Percentiles rank a stretch among this genome's conserved stretches.
These are phyloP conservation scores for Morpho deidamia DNA, from an alignment of 2,888 invertebrate species.

Conservation along the genomic window DNA sequence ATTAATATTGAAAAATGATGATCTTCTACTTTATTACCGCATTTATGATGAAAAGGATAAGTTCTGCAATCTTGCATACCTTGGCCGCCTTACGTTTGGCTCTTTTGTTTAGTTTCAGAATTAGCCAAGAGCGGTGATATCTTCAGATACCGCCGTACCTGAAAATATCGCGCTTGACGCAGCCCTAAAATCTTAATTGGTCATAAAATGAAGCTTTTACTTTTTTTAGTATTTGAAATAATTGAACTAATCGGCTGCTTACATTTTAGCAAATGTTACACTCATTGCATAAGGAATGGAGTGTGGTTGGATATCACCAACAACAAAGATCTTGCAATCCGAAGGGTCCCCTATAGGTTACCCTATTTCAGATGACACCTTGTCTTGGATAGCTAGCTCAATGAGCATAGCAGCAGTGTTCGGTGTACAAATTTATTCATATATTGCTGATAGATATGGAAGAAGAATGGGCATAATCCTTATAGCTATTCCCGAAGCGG, in stretches of 20 bases:
- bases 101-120: too few relatives aligned
- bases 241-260: too few relatives aligned
- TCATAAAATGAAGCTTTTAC: too few relatives aligned
- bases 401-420: conserved; percentile 47
- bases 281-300: conserved; percentile 42
- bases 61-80: too few relatives aligned
- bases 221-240: neutral
- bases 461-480: conserved; percentile 58
- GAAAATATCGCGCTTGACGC: too few relatives aligned
- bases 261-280: conserved; percentile 14
- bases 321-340: conserved; percentile 45
- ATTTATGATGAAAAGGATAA: too few relatives aligned
- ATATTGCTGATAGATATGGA: conserved; percentile 56
- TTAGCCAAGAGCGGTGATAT: too few relatives aligned
- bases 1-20: too few relatives aligned
- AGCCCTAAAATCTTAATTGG: too few relatives aligned
- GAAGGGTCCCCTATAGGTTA: conserved; percentile 40
- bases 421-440: conserved; percentile 55
- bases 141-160: too few relatives aligned
- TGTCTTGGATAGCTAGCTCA: conserved; percentile 66
- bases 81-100: too few relatives aligned
- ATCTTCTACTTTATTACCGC: too few relatives aligned
- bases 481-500: conserved; percentile 57
- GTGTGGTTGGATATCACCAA: conserved; percentile 60
- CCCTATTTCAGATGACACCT: conserved; percentile 47